These are phyloP conservation scores for Oncopeltus fasciatus DNA, from an alignment of 1,140 invertebrate genomes.

Conservation along the genomic window DNA sequence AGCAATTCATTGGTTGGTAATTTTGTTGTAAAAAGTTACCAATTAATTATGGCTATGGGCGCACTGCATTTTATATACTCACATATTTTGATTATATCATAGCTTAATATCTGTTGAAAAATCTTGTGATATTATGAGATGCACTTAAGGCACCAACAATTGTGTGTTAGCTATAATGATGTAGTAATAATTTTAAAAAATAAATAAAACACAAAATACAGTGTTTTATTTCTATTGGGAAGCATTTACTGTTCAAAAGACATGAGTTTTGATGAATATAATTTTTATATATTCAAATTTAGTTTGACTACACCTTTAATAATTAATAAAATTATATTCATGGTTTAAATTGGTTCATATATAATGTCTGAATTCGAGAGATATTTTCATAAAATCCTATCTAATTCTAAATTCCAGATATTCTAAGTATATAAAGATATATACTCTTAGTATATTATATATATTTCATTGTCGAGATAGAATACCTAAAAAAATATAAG, in stretches of 20 bases:
- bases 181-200: not conserved
- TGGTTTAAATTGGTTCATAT: not conserved
- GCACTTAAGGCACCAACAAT: constrained; percentile 5
- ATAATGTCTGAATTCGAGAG: not conserved
- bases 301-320: not conserved
- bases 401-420: not conserved
- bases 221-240: not conserved
- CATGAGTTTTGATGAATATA: too few relatives aligned
- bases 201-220: not conserved
- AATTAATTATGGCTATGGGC: constrained; percentile 6
- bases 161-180: not conserved
- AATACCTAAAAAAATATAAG: too few relatives aligned
- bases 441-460: too few relatives aligned
- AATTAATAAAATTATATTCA: not conserved
- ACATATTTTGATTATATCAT: constrained; percentile 10
- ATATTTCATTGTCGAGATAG: too few relatives aligned
- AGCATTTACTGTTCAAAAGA: constrained; percentile 5
- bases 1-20: not conserved
- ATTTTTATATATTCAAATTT: not conserved
- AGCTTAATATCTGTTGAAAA: constrained; percentile 9
- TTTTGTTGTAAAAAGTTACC: constrained; percentile 6
- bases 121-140: constrained; percentile 15
- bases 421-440: not conserved
- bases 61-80: constrained; percentile 12
- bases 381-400: not conserved